A percentile compares a stretch with the other conserved stretches of the same genome.
These are phyloP conservation scores for Leucophenga varia DNA, from an alignment of 1,140 invertebrate species.

Conservation along the genomic window DNA sequence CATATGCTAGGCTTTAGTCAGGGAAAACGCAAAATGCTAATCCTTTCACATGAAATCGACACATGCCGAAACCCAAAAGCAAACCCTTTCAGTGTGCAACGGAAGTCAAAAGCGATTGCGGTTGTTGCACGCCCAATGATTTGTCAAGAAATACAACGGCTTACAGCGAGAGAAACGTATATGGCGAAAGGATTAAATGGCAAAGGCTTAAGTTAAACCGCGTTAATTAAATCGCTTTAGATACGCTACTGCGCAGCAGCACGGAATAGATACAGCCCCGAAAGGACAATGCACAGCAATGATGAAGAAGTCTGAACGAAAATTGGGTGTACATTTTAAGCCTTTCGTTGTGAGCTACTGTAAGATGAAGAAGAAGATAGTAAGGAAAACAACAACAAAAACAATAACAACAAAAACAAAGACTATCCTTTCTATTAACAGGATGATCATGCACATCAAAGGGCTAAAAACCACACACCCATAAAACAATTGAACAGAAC, in stretches of 20 bases:
- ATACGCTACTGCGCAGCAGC: conserved; percentile 31
- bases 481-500: no score
- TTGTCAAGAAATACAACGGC: background rate
- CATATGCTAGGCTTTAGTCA: no score
- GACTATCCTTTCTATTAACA: conserved; percentile 47
- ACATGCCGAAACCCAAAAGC: no score
- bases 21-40: conserved; percentile 19
- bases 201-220: conserved; percentile 39
- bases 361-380: conserved; percentile 24
- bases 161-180: background rate
- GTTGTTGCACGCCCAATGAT: conserved; percentile 31
- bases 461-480: conserved; percentile 56
- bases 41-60: conserved; percentile 40
- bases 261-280: no score
- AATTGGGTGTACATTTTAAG: no score
- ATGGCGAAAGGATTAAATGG: conserved; percentile 33
- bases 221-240: conserved; percentile 54
- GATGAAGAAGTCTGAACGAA: no score
- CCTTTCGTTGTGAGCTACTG: conserved; percentile 4
- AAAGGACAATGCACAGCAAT: no score
- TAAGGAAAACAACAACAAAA: conserved; percentile 1
- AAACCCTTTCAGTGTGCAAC: conserved; percentile 11
- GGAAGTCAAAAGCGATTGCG: conserved; percentile 17
- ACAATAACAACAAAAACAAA: conserved; percentile 22
- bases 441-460: conserved; percentile 56